phyloP scores from a whole-genome alignment of 2,797 vertebrate species.

The Malacoraja senta region DNA sequence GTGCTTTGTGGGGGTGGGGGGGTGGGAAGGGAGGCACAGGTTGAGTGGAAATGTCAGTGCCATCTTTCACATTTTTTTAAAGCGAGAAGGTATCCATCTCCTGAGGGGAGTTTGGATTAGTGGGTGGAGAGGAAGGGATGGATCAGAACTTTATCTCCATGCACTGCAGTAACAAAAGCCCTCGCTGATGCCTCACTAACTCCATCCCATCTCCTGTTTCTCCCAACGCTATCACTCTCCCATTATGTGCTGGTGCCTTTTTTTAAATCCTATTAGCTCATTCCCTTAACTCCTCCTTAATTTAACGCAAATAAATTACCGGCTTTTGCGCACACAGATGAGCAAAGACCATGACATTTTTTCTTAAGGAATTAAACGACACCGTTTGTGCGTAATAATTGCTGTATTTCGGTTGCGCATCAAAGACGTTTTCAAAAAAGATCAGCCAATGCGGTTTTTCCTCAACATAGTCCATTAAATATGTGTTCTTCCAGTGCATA shows the following conservation, averaged over 20 bases:
- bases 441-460: neutral
- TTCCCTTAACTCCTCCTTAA: neutral
- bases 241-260: neutral
- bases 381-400: neutral
- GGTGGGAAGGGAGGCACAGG: no score
- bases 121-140: neutral
- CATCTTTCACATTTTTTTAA: conserved; percentile 23
- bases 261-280: neutral
- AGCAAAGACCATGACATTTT: neutral
- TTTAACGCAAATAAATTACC: neutral
- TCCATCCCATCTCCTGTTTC: conserved; percentile 13
- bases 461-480: neutral
- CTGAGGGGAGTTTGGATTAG: conserved; percentile 8
- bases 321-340: neutral
- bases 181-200: conserved; percentile 21
- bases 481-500: neutral
- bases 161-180: conserved; percentile 19
- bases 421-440: neutral
- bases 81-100: conserved; percentile 13
- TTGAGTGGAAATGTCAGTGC: neutral
- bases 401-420: neutral
- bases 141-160: conserved; percentile 10
- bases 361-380: neutral
- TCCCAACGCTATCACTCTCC: neutral
- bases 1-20: no score